Conservation (phyloP, 2,888 invertebrate species). For the Cyclophora albipunctata region DNA sequence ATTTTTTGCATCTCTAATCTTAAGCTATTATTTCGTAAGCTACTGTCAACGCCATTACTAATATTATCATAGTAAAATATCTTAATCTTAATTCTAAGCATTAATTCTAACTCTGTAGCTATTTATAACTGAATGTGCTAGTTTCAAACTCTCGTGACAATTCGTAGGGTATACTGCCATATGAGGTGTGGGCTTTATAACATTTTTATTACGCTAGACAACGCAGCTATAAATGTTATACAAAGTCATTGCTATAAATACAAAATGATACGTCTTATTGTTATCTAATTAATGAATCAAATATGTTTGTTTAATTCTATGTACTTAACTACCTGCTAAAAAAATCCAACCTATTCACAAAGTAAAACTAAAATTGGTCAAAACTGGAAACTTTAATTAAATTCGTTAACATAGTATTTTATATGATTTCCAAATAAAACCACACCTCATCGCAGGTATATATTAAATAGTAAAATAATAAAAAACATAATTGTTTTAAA, state of each 20-base stretch:
- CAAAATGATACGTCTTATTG: no score
- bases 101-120: slow-evolving; percentile 56
- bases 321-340: no score
- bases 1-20: no score
- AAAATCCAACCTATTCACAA: no score
- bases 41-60: slow-evolving; percentile 27
- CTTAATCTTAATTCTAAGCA: slow-evolving; percentile 42
- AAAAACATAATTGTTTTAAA: slow-evolving; percentile 67
- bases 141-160: slow-evolving; percentile 58
- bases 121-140: slow-evolving; percentile 61
- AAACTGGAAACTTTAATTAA: no score
- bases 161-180: slow-evolving; percentile 35
- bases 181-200: slow-evolving; percentile 34
- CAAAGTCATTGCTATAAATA: no score
- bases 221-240: no score
- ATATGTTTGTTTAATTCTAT: no score
- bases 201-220: no score
- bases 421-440: slow-evolving; percentile 9
- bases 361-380: no score
- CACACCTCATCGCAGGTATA: slow-evolving; percentile 41
- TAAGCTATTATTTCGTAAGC: slow-evolving; percentile 4
- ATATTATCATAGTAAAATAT: slow-evolving; percentile 43
- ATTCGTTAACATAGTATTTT: no score
- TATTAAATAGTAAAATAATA: slow-evolving; percentile 54
- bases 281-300: no score